Evolutionary conservation across 2,113 vertebrate genomes (phyloP).

Genomic region (Grammatotria lemairii): DNA sequence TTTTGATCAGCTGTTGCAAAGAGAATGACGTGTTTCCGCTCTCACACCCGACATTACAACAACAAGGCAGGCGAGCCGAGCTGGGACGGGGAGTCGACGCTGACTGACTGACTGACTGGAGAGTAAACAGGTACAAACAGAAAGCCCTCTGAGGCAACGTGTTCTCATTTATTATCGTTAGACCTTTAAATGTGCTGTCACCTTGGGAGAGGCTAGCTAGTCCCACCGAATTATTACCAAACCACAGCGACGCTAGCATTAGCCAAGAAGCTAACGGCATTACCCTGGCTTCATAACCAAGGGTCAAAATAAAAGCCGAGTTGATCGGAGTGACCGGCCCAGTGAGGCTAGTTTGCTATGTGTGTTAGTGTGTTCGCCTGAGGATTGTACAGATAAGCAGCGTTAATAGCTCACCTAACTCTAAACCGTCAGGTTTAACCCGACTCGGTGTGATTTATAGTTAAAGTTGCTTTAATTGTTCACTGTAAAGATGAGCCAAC

Average conservation of each 20-base stretch:
- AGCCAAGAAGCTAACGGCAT: constrained; percentile 12
- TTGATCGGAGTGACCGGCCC: neutral
- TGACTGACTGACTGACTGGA: neutral
- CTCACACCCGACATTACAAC: constrained; percentile 47
- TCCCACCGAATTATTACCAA: neutral
- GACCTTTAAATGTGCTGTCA: neutral
- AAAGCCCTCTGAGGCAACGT: fast-evolving
- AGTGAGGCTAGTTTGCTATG: neutral
- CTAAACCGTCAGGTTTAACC: neutral
- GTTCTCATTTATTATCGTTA: fast-evolving
- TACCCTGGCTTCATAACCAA: neutral
- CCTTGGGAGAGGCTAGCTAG: neutral
- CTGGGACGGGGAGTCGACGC: neutral
- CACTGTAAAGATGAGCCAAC: neutral
- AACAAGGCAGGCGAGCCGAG: constrained; percentile 9
- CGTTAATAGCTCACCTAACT: neutral
- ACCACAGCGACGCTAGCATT: neutral
- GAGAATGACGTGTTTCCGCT: constrained; percentile 50
- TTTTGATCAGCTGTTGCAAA: constrained; percentile 27
- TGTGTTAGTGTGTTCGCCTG: neutral
- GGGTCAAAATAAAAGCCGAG: neutral
- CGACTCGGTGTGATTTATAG: neutral
- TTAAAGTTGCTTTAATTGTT: constrained; percentile 9
- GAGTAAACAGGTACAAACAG: neutral
- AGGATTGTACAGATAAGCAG: neutral